These are phyloP conservation scores for Marmota flaviventris DNA, from an alignment of 2,113 vertebrate species.

Conservation along the genomic window DNA sequence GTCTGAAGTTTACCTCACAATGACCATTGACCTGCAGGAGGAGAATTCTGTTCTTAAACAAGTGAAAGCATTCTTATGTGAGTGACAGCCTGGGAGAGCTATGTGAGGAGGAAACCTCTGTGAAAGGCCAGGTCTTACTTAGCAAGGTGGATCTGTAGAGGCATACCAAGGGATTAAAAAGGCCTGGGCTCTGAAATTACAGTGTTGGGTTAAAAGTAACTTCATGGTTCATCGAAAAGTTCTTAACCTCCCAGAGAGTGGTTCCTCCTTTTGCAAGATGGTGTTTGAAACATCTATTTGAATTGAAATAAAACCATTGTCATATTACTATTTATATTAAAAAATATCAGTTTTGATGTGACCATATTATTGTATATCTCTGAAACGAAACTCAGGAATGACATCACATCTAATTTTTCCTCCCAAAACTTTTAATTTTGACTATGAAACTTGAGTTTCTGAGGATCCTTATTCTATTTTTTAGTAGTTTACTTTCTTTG, in stretches of 20 bases:
- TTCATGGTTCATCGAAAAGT: background rate
- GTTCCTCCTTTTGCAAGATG: background rate
- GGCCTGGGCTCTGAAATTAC: background rate
- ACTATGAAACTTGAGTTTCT: background rate
- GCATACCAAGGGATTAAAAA: background rate
- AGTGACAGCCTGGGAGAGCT: background rate
- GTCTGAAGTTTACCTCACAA: background rate
- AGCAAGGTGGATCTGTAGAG: background rate
- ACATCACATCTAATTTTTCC: background rate
- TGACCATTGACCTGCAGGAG: background rate
- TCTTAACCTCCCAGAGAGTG: background rate
- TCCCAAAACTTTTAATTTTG: background rate
- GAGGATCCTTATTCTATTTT: background rate
- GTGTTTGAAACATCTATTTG: background rate
- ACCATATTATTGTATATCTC: background rate
- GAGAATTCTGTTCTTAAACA: background rate
- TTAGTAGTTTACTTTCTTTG: conserved; percentile 7
- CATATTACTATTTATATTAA: background rate
- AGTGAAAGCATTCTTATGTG: background rate
- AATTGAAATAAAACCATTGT: background rate
- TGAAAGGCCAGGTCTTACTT: background rate
- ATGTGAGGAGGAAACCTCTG: background rate
- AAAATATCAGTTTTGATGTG: background rate
- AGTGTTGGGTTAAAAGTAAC: background rate
- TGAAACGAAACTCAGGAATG: background rate